phyloP scores from a whole-genome alignment of 2,113 vertebrate genomes.

The Poicephalus gulielmi region DNA sequence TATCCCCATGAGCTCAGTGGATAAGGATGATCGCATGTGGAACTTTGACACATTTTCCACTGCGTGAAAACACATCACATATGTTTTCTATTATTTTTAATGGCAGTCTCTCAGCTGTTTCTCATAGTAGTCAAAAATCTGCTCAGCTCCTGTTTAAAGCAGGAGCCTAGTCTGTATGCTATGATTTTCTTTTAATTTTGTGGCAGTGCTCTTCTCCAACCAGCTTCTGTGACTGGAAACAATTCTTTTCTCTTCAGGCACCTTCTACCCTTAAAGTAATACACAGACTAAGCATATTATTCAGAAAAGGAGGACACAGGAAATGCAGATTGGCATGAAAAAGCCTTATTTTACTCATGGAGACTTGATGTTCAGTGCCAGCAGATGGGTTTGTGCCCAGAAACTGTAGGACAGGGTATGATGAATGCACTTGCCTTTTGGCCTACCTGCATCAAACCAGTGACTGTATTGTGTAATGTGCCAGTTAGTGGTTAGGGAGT shows the following conservation, averaged over 20 bases:
- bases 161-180: neutral
- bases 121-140: neutral
- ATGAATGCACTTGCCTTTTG: neutral
- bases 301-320: neutral
- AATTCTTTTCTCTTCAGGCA: neutral
- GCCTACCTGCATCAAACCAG: neutral
- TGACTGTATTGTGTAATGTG: accelerated
- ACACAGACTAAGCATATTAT: neutral
- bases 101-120: conserved; percentile 1
- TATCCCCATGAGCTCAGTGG: neutral
- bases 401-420: neutral
- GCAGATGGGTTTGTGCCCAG: neutral
- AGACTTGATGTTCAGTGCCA: neutral
- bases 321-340: neutral
- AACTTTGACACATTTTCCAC: neutral
- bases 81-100: conserved; percentile 45
- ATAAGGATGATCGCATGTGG: neutral
- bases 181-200: neutral
- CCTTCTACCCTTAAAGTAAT: neutral
- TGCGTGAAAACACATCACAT: neutral
- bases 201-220: neutral
- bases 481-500: neutral
- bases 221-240: neutral
- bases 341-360: neutral
- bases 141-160: neutral